Evolutionary conservation across 37 sponge, comb jelly and placozoan species (phyloP).

Genomic region (Diacarnus erythraeanus): DNA sequence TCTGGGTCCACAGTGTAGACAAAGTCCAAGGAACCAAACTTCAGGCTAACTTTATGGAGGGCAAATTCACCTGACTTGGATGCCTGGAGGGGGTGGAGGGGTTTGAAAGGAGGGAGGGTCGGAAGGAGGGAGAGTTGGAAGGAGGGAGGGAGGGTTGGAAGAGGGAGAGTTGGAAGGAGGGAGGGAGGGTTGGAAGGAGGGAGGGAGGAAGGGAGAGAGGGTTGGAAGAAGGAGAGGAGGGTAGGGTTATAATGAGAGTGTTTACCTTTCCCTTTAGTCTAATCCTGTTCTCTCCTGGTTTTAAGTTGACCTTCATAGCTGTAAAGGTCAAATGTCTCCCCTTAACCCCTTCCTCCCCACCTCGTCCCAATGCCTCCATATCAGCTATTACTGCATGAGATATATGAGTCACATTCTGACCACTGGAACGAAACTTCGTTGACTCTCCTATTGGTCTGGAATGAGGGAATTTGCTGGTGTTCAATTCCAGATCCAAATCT

Average conservation of each 20-base stretch:
- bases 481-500: slow-evolving; percentile 34
- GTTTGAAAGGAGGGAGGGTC: not conserved
- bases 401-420: slow-evolving; percentile 8
- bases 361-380: slow-evolving; percentile 8
- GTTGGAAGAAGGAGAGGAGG: not conserved
- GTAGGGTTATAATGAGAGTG: not conserved
- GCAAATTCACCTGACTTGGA: slow-evolving; percentile 20
- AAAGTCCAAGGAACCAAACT: slow-evolving; percentile 59
- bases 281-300: slow-evolving; percentile 39
- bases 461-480: not conserved
- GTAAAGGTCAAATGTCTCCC: not conserved
- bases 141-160: not conserved
- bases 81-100: not conserved
- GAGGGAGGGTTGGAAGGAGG: too few species aligned
- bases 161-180: not conserved
- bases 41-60: slow-evolving; percentile 39
- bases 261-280: slow-evolving; percentile 40
- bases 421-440: slow-evolving; percentile 1
- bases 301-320: slow-evolving; percentile 9
- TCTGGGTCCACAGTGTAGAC: not conserved
- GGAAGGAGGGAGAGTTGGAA: not conserved
- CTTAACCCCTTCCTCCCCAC: not conserved
- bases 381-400: slow-evolving; percentile 14
- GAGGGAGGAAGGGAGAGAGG: not conserved
- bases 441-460: slow-evolving; percentile 46